Percentiles rank a stretch among this genome's conserved stretches.
Conservation (phyloP, 2,888 invertebrate species). For the Pristionchus entomophagus region DNA sequence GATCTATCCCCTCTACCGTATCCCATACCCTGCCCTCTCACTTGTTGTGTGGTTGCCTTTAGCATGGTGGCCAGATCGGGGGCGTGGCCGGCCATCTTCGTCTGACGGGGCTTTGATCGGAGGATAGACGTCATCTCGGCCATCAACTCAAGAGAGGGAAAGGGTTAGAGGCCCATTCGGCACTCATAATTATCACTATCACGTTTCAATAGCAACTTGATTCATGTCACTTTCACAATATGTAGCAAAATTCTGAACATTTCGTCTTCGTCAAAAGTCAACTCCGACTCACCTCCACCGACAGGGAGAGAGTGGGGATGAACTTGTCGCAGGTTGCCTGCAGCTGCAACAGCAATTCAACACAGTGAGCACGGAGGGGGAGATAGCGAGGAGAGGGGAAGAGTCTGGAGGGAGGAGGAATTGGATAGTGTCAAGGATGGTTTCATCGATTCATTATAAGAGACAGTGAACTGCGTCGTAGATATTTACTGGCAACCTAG, state of each 20-base stretch:
- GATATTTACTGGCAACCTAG: too few species aligned
- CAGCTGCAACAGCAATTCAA: conserved; percentile 87
- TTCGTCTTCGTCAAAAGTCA: too few species aligned
- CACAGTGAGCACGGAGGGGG: conserved; percentile 92
- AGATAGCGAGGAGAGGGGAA: conserved; percentile 92
- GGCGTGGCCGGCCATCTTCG: conserved; percentile 12
- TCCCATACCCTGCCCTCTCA: not conserved
- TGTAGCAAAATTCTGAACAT: too few species aligned
- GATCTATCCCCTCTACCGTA: not conserved
- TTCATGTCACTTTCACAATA: too few species aligned
- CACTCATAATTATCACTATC: too few species aligned
- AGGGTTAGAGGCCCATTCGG: too few species aligned
- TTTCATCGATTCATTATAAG: too few species aligned
- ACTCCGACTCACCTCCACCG: conserved; percentile 55
- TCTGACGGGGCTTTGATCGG: conserved; percentile 54
- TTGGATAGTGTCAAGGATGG: not conserved
- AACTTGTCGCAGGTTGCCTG: conserved; percentile 71
- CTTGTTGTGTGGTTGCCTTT: conserved; percentile 39
- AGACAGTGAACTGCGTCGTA: too few species aligned
- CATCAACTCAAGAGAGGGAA: conserved; percentile 57
- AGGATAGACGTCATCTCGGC: conserved; percentile 58
- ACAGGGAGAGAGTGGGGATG: conserved; percentile 66
- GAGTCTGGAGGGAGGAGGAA: conserved; percentile 81
- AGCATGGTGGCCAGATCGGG: conserved; percentile 37
- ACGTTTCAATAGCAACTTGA: too few species aligned